Conservation (phyloP, 2,113 vertebrate genomes). For the Anolis sagrei region DNA sequence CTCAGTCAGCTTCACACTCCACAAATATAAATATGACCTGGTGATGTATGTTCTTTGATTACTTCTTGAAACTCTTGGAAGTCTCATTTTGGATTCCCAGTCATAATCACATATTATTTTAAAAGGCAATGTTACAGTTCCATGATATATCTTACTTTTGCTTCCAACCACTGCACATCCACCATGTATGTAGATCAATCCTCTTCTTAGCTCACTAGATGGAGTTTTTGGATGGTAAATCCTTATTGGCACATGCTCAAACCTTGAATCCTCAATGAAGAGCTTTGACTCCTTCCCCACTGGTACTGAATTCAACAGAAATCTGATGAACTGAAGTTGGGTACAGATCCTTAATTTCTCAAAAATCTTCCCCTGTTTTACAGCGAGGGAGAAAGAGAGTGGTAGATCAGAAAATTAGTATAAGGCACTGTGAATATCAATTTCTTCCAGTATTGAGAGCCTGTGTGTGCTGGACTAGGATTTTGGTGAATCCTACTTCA, state of each 20-base stretch:
- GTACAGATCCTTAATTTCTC: conserved; percentile 3
- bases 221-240: conserved; percentile 14
- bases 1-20: background rate
- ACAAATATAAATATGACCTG: background rate
- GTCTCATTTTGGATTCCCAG: too few relatives aligned
- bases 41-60: background rate
- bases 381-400: background rate
- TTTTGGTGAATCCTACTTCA: too few relatives aligned
- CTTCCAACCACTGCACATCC: conserved; percentile 14
- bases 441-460: background rate
- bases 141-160: conserved; percentile 11
- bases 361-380: conserved; percentile 9
- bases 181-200: conserved; percentile 12
- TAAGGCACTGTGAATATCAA: background rate
- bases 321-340: conserved; percentile 8
- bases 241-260: conserved; percentile 22
- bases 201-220: conserved; percentile 2
- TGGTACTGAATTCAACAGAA: rapidly evolving
- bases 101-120: background rate
- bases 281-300: background rate
- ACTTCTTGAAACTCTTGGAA: background rate
- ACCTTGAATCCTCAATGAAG: background rate
- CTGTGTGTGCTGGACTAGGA: too few relatives aligned
- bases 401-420: background rate
- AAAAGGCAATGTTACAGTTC: background rate